Evolutionary conservation across 2,888 invertebrate species (phyloP), one percentile per base, ranked within the genome.

Genomic region (Ectemnius continuus): DNA sequence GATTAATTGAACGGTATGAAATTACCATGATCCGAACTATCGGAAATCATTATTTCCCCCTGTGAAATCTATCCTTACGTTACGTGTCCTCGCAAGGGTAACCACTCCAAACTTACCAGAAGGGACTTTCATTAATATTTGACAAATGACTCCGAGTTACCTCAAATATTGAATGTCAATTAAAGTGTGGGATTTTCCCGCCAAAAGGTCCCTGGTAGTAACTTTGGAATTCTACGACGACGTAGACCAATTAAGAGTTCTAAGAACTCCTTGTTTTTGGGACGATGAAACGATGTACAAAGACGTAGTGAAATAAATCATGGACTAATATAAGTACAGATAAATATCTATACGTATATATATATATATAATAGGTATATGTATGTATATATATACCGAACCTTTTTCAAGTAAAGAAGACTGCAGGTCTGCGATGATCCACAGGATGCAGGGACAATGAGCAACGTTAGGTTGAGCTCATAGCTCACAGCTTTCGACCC

Each of bases 371-470:
- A 69, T 52, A 16, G 14, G 16, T 52, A 52, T 67, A 70, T 52
- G 67, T 78, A 76, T 78, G 72, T 76, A 76, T 75, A 72, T 81
- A 73, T 78, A 87, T 87, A 88, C 85, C 84, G 87, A 88, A 91
- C 91, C 91, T 91, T 91, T 91, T 91, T 91, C 85, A 91, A 88
- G 88, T 91, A 90, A 84, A 91, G 89, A 84, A 91, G 88, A 88
- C 91, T 91, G 91, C 91, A 91, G 86, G 91, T 91, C 91, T 92
- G 90, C 84, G 83, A 83, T 79, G 84, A 87, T 87, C 87, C 87
- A 87, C 86, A 83, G 83, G 86, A 86, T 86, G 86, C 84, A 84
- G 82, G 85, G 84, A 87, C 75, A 87, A 88, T 86, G 86, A 86
- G 82, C 83, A 84, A 85, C 79, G 79, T 86, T 84, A 82, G 78